These are phyloP conservation scores for Hetaerina americana DNA, from an alignment of 1,140 invertebrate species.

Conservation along the genomic window DNA sequence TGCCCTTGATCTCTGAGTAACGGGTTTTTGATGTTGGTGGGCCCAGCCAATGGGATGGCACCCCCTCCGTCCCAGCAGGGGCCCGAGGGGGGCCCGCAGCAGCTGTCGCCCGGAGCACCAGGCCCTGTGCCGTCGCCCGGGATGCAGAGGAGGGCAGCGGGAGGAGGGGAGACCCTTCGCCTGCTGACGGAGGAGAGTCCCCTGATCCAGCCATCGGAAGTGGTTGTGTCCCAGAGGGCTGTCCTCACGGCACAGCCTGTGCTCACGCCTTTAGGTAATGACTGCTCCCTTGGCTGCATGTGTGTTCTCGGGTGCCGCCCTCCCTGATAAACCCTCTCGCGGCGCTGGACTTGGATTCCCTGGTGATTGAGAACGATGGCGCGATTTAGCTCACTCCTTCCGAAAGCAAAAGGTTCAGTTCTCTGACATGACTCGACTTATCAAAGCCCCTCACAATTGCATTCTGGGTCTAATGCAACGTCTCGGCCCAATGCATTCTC, in stretches of 20 bases:
- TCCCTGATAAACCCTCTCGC: too few species aligned
- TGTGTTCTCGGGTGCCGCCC: too few species aligned
- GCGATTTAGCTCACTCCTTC: too few species aligned
- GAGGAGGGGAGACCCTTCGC: constrained; percentile 27
- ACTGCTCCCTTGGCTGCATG: too few species aligned
- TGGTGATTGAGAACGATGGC: too few species aligned
- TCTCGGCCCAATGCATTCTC: too few species aligned
- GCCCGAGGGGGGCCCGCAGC: neutral
- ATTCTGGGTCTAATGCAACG: too few species aligned
- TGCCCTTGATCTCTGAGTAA: too few species aligned
- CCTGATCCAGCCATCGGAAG: constrained; percentile 66
- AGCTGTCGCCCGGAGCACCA: neutral
- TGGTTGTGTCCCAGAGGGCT: constrained; percentile 55
- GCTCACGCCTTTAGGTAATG: constrained; percentile 64
- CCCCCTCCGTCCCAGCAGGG: neutral
- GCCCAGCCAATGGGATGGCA: neutral
- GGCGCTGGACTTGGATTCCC: too few species aligned
- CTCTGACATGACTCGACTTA: too few species aligned
- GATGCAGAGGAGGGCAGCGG: constrained; percentile 9
- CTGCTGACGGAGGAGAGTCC: constrained; percentile 40
- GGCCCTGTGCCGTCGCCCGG: neutral
- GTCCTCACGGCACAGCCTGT: constrained; percentile 64
- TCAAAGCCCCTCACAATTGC: too few species aligned
- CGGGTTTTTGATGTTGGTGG: neutral
- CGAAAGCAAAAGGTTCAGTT: too few species aligned